A percentile compares a stretch with the other conserved stretches of the same genome.
These are phyloP conservation scores for Xestia rhomboidea DNA, from an alignment of 2,888 invertebrate genomes.

Conservation along the genomic window DNA sequence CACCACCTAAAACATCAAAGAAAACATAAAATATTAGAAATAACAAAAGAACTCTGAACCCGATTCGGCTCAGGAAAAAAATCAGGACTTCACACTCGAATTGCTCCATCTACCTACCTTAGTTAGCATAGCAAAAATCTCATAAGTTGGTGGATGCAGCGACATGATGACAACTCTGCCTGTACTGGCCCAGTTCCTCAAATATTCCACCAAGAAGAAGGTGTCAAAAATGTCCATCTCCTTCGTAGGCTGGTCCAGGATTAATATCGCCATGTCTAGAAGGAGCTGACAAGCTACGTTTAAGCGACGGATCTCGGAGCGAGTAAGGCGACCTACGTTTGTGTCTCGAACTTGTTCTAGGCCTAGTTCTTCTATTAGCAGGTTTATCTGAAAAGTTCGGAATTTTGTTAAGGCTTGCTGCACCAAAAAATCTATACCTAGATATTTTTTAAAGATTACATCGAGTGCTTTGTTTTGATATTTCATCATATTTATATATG, in stretches of 20 bases:
- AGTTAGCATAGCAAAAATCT: slow-evolving; percentile 98
- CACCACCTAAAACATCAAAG: slow-evolving; percentile 89
- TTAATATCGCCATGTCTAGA: slow-evolving; percentile 95
- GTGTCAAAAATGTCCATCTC: slow-evolving; percentile 99
- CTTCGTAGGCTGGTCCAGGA: slow-evolving; percentile 96
- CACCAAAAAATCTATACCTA: not conserved
- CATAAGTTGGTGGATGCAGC: slow-evolving; percentile 98
- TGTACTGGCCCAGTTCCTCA: slow-evolving; percentile 96
- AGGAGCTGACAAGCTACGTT: slow-evolving; percentile 97
- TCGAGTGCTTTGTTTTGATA: too few relatives aligned
- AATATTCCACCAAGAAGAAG: slow-evolving; percentile 97
- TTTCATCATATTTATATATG: too few relatives aligned
- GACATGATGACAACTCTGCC: slow-evolving; percentile 97
- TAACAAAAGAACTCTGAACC: rapidly evolving
- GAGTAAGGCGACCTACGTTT: slow-evolving; percentile 95
- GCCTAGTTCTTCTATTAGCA: slow-evolving; percentile 97
- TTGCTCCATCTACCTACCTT: slow-evolving; percentile 83
- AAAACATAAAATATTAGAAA: not conserved
- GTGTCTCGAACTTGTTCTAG: slow-evolving; percentile 97
- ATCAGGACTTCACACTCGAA: not conserved
- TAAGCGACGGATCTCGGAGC: slow-evolving; percentile 96
- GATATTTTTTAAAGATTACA: not conserved
- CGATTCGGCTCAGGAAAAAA: not conserved
- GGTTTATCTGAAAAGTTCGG: slow-evolving; percentile 92
- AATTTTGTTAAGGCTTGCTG: not conserved